phyloP scores from a whole-genome alignment of 2,888 invertebrate genomes.

The Rhogogaster chlorosoma region DNA sequence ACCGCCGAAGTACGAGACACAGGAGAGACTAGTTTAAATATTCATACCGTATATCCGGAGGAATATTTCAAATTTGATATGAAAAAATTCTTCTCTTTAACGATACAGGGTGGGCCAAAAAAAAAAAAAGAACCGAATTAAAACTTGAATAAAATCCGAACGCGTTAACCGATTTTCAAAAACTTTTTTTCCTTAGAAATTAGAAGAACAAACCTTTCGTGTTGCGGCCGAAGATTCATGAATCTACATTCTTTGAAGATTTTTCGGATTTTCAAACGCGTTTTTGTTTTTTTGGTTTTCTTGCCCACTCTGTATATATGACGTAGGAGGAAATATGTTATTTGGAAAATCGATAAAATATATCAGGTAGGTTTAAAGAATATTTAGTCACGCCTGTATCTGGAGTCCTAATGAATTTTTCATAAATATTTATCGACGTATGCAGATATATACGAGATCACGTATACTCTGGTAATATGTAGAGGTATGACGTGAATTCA shows the following conservation, averaged over 20 bases:
- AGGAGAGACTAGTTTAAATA: neutral
- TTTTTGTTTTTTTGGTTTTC: too few species aligned
- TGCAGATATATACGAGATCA: neutral
- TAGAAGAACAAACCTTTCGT: too few species aligned
- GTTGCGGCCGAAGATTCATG: too few species aligned
- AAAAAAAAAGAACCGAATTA: too few species aligned
- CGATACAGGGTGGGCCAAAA: too few species aligned
- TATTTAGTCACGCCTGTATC: neutral
- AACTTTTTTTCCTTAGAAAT: too few species aligned
- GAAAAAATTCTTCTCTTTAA: neutral
- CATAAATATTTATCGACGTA: conserved; percentile 1
- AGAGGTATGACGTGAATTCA: neutral
- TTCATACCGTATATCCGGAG: neutral
- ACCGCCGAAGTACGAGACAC: neutral
- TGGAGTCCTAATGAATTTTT: neutral
- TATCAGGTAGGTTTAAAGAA: neutral
- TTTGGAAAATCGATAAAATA: neutral
- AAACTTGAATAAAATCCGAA: too few species aligned
- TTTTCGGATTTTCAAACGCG: too few species aligned
- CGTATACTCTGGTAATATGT: neutral
- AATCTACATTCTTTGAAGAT: too few species aligned
- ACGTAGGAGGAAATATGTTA: neutral
- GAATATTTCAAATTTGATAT: neutral
- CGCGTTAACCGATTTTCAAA: too few species aligned
- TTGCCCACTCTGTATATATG: too few species aligned